Base-by-base conservation (phyloP, 2,888 invertebrate species). In the Copidosoma aretas region DNA sequence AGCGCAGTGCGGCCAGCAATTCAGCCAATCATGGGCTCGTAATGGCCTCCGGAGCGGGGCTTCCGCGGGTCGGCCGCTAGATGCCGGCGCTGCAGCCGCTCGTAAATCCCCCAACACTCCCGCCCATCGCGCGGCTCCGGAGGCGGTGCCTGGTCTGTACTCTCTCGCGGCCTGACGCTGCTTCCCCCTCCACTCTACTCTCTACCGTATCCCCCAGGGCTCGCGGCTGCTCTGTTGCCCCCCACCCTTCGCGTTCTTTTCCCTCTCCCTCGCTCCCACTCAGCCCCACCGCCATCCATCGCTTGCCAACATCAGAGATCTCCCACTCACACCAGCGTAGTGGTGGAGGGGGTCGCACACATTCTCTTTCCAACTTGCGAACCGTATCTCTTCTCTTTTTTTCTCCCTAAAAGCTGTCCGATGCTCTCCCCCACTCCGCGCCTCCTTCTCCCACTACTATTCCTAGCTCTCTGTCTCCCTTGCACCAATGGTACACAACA, bases 11-110 rank as follows among this genome's bases (percentile, higher is more conserved):
- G 75, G 76, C 76, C 65, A 66, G 71, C 76, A 77, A 78, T 76
- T 73, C 84, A 84, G 84, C 87, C 88, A 88, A 87, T 88, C 85
- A 86, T 85, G 84, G 81, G 79, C 82, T 84, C 84, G 87, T 88
- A 87, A 88, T 87, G 87, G 87, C 87, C 86, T 85, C 87, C 86
- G 83, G 82, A 56, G 25, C 22, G 57, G 64, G 66, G 53, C 61
- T 58, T 63, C 21, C 85, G 84, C 84, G 81, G 4, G 80, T 82
- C 82, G 81, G 81, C 85, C 86, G 84, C 84, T 86, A 87, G 87
- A 87, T 87, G 87, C 85, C 87, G 77, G 71, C 73, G 71, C 53
- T 43, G 75, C 74, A 72, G 75, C 68, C 60, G 75, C 77, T 81
- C 81, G 76, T 84, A 84, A 84, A 84, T 84, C 80, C 77, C 79